Base-by-base conservation (phyloP, 1,140 invertebrate genomes). In the Lordiphosa mommai region DNA sequence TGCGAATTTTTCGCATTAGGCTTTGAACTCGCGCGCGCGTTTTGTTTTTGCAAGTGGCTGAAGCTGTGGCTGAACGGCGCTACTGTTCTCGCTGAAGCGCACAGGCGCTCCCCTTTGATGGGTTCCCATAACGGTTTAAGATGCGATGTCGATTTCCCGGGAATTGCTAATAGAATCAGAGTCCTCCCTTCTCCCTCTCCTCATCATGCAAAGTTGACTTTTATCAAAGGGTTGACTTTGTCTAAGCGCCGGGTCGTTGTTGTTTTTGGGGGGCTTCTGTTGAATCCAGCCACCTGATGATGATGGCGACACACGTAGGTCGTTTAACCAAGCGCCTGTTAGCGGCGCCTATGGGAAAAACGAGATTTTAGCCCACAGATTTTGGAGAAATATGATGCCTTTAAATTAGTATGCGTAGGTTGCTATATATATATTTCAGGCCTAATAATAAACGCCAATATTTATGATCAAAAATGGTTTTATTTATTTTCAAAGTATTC, bases 1-100 rank as follows among this genome's bases (percentile, higher is more conserved):
- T 68, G 77, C 76, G 76, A 82, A 82, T 76, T 82, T 84, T 82
- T 82, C 76, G 76, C 77, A 84, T 82, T 82, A 82, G 76, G 77
- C 76, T 82, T 82, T 82, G 77, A 84, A 82, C 76, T 82, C 73
- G 73, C 55, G 67, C 67, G 76, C 23, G 23, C 23, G 23, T 27
- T 74, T 70, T 79, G 64, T 47, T 65, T 68, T 69, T 69, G 71
- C 66, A 52, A 41, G 16, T 27, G 43, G 14, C 4, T 23, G 46
- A 2, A 6, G 8, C 12, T 13, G 32, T 14, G 20, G 40, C 36
- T 63, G 44, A 41, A 67, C 76, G 76, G 76, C 76, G 76, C 76
- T 80, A 80, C 76, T 80, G 76, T 84, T 84, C 76, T 66, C 76
- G 70, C 37, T 84, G 50, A 82, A 82, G 76, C 76, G 76, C 51